Base-by-base conservation (phyloP, 2,888 invertebrate genomes). In the Galerucella nymphaeae region DNA sequence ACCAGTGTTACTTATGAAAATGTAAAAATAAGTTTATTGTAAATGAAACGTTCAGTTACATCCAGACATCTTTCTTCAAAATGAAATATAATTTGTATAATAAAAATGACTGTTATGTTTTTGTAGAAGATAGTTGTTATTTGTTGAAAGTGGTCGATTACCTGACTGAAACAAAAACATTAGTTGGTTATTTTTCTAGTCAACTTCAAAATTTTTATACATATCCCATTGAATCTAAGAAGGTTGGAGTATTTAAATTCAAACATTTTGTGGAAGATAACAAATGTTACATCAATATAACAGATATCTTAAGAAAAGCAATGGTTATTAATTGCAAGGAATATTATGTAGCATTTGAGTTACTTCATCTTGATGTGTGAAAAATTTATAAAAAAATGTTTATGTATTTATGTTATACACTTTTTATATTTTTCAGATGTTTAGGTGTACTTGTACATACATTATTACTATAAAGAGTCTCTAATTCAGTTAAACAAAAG, bases 21-120 rank as follows among this genome's bases (percentile, higher is more conserved):
- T 61, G 62, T 59, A 38, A 62, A 61, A 69, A 18, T 16, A 48
- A 45, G 48, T 64, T 64, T 64, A 18, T 64, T 64, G 48, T 64
- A 23, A 64, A 64, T 64, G 63, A 64, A 64, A 64, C 63, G 63
- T 64, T 64, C 63, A 64, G 48, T 64, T 64, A 64, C 63, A 64
- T 64, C 63, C 63, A 64, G 48, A 64, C 63, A 64, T 18, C 63
- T 64, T 64, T 64, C 23, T 64, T 64, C 23, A 64, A 64, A 64
- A 64, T 64, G 48, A 64, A 48, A 64, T 64, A 64, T 64, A 64
- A 64, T 63, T 23, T 48, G 48, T 64, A 20, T 64, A 64, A 48
- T 64, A 64, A 48, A 64, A 64, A 48, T 64, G 48, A 64, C 63
- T 63, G 48, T 64, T 64, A 64, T 48, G 63, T 64, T 48, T 64